Conservation (phyloP, 2,797 vertebrate species). For the Oreochromis mossambicus region DNA sequence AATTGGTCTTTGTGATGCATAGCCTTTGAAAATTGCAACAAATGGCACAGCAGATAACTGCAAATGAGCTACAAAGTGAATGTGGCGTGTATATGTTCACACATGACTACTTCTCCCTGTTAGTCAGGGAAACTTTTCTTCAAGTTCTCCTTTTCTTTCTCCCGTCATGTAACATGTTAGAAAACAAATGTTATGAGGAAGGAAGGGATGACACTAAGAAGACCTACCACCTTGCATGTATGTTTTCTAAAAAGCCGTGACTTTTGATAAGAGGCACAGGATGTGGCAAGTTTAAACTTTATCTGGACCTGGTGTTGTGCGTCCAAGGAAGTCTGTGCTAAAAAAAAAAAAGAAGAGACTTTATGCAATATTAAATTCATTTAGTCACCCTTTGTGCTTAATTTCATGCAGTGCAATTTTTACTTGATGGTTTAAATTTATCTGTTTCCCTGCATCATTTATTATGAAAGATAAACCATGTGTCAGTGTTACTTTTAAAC, state of each 20-base stretch:
- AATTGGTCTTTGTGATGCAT: neutral
- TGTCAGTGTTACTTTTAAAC: neutral
- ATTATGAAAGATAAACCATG: neutral
- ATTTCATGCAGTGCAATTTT: neutral
- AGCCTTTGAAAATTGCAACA: neutral
- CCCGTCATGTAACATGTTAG: neutral
- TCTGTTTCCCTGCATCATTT: neutral
- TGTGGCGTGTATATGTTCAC: neutral
- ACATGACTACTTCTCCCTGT: neutral
- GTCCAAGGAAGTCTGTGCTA: neutral
- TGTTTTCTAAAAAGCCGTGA: neutral
- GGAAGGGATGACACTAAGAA: neutral
- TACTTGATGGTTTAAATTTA: neutral
- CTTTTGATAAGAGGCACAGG: neutral
- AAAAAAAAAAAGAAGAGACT: neutral
- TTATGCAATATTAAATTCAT: neutral
- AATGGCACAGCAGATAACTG: neutral
- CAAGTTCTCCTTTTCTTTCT: slow-evolving; percentile 25
- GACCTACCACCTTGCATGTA: neutral
- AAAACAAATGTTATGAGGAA: slow-evolving; percentile 32
- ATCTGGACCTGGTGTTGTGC: neutral
- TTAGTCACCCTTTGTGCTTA: neutral
- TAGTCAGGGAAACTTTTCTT: neutral
- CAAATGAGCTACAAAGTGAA: neutral
- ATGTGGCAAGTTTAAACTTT: neutral